Conservation (phyloP, 2,797 vertebrate genomes). For the Gallinago stenura region DNA sequence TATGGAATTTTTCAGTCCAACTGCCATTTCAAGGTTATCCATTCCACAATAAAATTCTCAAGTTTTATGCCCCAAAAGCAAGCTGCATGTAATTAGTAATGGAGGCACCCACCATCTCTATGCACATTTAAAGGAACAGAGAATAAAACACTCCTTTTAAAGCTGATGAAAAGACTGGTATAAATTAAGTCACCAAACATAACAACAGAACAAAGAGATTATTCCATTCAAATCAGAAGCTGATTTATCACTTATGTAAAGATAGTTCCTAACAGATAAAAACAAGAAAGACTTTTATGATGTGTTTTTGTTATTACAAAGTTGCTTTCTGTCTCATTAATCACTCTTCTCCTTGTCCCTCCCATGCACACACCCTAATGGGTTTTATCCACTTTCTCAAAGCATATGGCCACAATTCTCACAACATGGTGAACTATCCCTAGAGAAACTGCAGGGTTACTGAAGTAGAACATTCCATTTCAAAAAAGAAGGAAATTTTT, state of each 20-base stretch:
- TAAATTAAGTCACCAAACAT: slow-evolving; percentile 14
- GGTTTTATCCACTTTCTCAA: not conserved
- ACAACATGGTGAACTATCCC: not conserved
- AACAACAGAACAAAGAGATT: not conserved
- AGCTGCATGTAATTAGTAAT: not conserved
- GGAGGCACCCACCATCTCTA: not conserved
- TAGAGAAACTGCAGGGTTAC: not conserved
- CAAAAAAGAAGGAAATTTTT: not conserved
- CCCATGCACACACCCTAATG: not conserved
- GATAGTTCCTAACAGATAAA: not conserved
- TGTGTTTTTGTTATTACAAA: not conserved
- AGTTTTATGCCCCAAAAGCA: not conserved
- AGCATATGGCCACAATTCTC: not conserved
- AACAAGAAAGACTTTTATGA: not conserved
- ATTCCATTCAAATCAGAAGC: not conserved
- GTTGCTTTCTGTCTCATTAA: not conserved
- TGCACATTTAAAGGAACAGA: not conserved
- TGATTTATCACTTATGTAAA: slow-evolving; percentile 16
- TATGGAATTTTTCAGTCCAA: not conserved
- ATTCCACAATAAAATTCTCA: not conserved
- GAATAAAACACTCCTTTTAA: slow-evolving; percentile 15
- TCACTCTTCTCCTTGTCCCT: not conserved
- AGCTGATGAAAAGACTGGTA: not conserved
- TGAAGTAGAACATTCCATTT: not conserved
- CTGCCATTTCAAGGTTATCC: not conserved